Conservation (phyloP, 1,140 invertebrate genomes). For the Drosophila funebris region DNA sequence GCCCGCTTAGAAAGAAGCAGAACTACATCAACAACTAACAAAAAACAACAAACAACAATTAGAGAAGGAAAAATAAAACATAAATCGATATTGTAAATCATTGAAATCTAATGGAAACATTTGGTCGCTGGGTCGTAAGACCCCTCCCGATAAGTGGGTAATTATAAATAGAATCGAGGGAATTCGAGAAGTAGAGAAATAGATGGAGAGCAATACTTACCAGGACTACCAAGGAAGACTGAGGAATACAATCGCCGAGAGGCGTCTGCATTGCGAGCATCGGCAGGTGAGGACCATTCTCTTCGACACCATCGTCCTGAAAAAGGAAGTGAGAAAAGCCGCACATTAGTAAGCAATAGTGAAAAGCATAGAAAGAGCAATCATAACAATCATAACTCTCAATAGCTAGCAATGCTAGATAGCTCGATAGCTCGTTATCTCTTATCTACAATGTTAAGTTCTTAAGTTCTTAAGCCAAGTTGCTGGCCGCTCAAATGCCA, state of each 20-base stretch:
- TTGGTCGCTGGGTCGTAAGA: conserved; percentile 14
- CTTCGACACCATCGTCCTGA: conserved; percentile 95
- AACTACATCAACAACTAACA: too few species aligned
- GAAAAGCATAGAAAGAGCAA: background rate
- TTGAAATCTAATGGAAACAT: conserved; percentile 69
- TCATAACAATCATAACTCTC: background rate
- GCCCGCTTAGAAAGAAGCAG: too few species aligned
- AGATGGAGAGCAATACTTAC: conserved; percentile 84
- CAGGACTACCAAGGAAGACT: conserved; percentile 94
- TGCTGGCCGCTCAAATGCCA: conserved; percentile 32
- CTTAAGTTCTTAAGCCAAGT: conserved; percentile 61
- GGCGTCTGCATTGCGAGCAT: conserved; percentile 89
- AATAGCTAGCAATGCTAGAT: too few species aligned
- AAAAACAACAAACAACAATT: conserved; percentile 15
- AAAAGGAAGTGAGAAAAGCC: conserved; percentile 82
- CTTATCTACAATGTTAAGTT: background rate
- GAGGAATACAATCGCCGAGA: conserved; percentile 94
- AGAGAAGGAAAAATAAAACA: background rate
- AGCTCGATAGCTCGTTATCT: background rate
- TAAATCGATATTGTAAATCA: conserved; percentile 68
- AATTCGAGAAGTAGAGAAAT: too few species aligned
- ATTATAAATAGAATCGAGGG: background rate
- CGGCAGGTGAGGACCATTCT: conserved; percentile 93
- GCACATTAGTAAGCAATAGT: conserved; percentile 44
- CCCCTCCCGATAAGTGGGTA: background rate